Percentiles rank a stretch among this genome's conserved stretches.
These are phyloP conservation scores for Nothoprocta pentlandii DNA, from an alignment of 2,113 vertebrate species.

Conservation along the genomic window DNA sequence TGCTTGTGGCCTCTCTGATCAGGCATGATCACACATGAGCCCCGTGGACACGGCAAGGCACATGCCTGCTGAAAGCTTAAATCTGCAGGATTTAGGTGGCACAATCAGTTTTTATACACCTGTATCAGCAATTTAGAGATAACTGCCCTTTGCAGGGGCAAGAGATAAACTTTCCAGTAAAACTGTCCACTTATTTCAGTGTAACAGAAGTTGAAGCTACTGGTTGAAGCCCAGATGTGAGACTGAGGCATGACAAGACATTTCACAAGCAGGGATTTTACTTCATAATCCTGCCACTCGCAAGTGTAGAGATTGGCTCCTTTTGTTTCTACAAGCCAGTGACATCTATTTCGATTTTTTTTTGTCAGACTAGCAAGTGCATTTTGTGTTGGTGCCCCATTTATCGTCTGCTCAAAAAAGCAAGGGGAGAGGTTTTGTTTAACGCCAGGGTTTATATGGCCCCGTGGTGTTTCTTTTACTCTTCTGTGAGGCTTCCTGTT, in stretches of 20 bases:
- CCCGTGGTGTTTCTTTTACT: neutral
- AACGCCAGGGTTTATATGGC: fast-evolving
- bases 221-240: neutral
- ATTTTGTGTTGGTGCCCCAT: neutral
- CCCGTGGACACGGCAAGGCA: neutral
- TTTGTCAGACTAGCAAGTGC: neutral
- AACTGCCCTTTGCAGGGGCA: fast-evolving
- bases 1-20: constrained; percentile 33
- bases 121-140: fast-evolving
- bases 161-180: fast-evolving
- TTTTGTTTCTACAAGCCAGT: neutral
- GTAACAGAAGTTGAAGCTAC: neutral
- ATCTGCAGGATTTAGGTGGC: neutral
- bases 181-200: too few relatives aligned
- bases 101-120: neutral
- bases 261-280: fast-evolving
- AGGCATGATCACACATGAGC: neutral
- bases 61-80: neutral
- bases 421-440: neutral
- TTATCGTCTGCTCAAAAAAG: neutral
- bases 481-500: neutral
- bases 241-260: neutral
- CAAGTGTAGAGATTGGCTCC: neutral
- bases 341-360: neutral
- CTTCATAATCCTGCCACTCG: neutral